A percentile compares a stretch with the other conserved stretches of the same genome.
phyloP scores from a whole-genome alignment of 1,140 invertebrate species.

The Ephestia elutella region DNA sequence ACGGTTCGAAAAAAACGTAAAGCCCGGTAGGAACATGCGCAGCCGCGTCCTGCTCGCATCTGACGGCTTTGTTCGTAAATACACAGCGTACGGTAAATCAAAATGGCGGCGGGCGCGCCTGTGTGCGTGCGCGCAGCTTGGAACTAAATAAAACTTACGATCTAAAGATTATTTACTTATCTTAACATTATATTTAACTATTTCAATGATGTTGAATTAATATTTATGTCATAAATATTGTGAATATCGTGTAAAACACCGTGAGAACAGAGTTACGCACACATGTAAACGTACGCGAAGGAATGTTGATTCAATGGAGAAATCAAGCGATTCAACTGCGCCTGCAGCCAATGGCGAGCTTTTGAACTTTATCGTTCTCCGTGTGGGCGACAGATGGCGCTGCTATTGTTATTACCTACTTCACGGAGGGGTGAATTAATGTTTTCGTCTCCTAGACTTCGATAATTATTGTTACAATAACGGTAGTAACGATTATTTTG shows the following conservation, averaged over 20 bases:
- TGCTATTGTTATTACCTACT: conserved; percentile 18
- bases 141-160: conserved; percentile 27
- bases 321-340: conserved; percentile 65
- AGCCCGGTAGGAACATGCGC: conserved; percentile 65
- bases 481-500: conserved; percentile 8
- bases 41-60: conserved; percentile 71
- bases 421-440: conserved; percentile 31
- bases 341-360: conserved; percentile 50
- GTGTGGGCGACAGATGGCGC: conserved; percentile 51
- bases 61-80: conserved; percentile 72
- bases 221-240: conserved; percentile 48
- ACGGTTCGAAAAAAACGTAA: conserved; percentile 52
- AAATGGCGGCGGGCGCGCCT: conserved; percentile 55
- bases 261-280: conserved; percentile 63
- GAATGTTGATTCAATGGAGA: conserved; percentile 73
- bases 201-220: conserved; percentile 25
- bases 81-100: conserved; percentile 70
- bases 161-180: conserved; percentile 19
- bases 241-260: conserved; percentile 26
- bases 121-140: conserved; percentile 62
- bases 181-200: conserved; percentile 21
- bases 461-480: conserved; percentile 7
- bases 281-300: conserved; percentile 63
- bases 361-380: conserved; percentile 46
- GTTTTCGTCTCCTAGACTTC: not conserved